Conservation (phyloP, 1,140 invertebrate genomes). For the Drosophila rhopaloa region DNA sequence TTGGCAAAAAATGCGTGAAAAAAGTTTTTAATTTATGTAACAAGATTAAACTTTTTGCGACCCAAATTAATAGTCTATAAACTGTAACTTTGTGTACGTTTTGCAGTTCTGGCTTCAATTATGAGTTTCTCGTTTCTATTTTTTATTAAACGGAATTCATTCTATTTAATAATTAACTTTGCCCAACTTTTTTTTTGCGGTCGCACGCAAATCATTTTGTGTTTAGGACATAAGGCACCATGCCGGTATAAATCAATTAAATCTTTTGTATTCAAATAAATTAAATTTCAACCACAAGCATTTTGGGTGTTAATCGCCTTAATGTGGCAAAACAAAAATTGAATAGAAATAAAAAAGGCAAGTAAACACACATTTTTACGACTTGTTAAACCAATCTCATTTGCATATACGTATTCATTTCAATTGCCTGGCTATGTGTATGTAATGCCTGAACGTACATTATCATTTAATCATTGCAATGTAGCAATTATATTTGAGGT, state of each 20-base stretch:
- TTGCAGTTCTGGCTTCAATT: conserved; percentile 16
- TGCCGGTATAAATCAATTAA: conserved; percentile 43
- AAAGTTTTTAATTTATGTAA: conserved; percentile 33
- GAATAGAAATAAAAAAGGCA: conserved; percentile 4
- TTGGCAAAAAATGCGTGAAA: neutral
- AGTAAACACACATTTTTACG: conserved; percentile 51
- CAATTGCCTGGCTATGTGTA: neutral
- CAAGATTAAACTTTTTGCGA: conserved; percentile 28
- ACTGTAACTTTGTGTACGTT: conserved; percentile 16
- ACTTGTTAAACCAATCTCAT: conserved; percentile 63
- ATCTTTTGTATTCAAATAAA: conserved; percentile 47
- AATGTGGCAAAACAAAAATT: conserved; percentile 36
- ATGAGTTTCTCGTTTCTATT: conserved; percentile 5
- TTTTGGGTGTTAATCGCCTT: conserved; percentile 57
- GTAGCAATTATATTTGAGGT: conserved; percentile 70
- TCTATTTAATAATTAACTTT: conserved; percentile 38
- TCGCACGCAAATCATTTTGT: conserved; percentile 12
- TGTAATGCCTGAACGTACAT: conserved; percentile 19
- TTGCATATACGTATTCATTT: conserved; percentile 61
- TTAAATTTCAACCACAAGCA: conserved; percentile 35
- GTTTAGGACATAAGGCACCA: conserved; percentile 14
- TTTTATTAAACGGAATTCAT: neutral
- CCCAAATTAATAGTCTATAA: conserved; percentile 37
- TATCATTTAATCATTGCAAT: conserved; percentile 69
- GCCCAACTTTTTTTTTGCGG: conserved; percentile 14